Evolutionary conservation across 1,140 invertebrate species (phyloP).

Genomic region (Tenebrio molitor): DNA sequence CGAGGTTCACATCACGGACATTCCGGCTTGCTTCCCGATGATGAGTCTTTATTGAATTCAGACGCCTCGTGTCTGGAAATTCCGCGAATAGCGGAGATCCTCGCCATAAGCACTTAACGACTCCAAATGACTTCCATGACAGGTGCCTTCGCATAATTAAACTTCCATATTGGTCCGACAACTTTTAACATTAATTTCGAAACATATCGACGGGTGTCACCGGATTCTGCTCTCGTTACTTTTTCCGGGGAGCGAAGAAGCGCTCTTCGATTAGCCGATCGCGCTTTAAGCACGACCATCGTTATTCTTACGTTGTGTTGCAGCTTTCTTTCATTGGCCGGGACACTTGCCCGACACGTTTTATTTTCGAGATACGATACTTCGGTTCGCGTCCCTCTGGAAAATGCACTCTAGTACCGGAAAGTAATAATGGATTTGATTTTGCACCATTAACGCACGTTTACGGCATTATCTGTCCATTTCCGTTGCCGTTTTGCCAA

Average conservation of each 20-base stretch:
- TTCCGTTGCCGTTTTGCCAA: too few relatives aligned
- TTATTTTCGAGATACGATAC: constrained; percentile 14
- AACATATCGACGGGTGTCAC: constrained; percentile 16
- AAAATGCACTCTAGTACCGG: background rate
- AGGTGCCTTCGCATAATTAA: constrained; percentile 23
- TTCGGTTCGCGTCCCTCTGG: background rate
- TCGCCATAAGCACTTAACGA: constrained; percentile 47
- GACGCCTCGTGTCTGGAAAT: constrained; percentile 50
- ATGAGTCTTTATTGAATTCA: constrained; percentile 51
- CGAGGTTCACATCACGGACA: constrained; percentile 17
- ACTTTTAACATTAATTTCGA: constrained; percentile 32
- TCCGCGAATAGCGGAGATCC: constrained; percentile 43
- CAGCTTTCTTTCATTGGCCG: constrained; percentile 28
- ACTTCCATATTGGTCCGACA: constrained; percentile 3
- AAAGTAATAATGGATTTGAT: background rate
- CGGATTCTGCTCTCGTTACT: constrained; percentile 4
- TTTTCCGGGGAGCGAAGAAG: constrained; percentile 21
- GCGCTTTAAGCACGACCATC: constrained; percentile 41
- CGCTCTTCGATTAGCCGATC: constrained; percentile 29
- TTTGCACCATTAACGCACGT: too few relatives aligned
- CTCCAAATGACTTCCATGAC: constrained; percentile 50
- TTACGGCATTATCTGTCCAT: too few relatives aligned
- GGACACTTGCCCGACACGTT: constrained; percentile 25
- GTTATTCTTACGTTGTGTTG: constrained; percentile 44
- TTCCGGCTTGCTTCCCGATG: constrained; percentile 5